A percentile compares a stretch with the other conserved stretches of the same genome.
Conservation (phyloP, 2,888 invertebrate species). For the Lottia gigantea region DNA sequence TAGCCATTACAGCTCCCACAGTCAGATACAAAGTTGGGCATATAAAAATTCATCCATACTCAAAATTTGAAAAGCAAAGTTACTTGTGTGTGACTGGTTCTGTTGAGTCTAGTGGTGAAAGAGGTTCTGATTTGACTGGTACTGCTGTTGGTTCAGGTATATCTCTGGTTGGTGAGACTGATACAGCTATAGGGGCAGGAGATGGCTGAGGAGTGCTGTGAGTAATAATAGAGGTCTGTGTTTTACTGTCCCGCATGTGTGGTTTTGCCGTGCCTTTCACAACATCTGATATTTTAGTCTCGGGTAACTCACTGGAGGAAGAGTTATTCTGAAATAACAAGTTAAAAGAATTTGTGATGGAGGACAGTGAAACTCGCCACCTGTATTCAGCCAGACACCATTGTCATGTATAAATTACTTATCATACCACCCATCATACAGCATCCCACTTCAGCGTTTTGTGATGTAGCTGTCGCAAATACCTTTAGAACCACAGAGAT, state of each 20-base stretch:
- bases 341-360: too few relatives aligned
- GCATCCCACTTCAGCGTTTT: too few relatives aligned
- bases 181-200: conserved; percentile 26
- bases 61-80: not conserved
- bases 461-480: too few relatives aligned
- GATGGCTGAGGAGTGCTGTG: conserved; percentile 17
- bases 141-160: conserved; percentile 25
- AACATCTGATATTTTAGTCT: conserved; percentile 79
- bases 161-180: conserved; percentile 18
- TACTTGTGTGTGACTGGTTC: conserved; percentile 40
- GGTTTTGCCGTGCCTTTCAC: conserved; percentile 80
- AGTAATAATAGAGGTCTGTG: conserved; percentile 32
- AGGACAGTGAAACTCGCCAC: too few relatives aligned
- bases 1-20: too few relatives aligned
- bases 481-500: too few relatives aligned
- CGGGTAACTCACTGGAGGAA: conserved; percentile 57
- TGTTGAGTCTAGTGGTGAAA: conserved; percentile 26
- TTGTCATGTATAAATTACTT: too few relatives aligned
- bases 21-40: too few relatives aligned
- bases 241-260: conserved; percentile 52
- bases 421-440: too few relatives aligned
- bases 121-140: conserved; percentile 26
- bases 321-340: conserved; percentile 50
- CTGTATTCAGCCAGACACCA: too few relatives aligned
- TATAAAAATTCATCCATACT: too few relatives aligned